A percentile compares a stretch with the other conserved stretches of the same genome.
Conservation (phyloP, 2,888 invertebrate species). For the Octodonta nipae region DNA sequence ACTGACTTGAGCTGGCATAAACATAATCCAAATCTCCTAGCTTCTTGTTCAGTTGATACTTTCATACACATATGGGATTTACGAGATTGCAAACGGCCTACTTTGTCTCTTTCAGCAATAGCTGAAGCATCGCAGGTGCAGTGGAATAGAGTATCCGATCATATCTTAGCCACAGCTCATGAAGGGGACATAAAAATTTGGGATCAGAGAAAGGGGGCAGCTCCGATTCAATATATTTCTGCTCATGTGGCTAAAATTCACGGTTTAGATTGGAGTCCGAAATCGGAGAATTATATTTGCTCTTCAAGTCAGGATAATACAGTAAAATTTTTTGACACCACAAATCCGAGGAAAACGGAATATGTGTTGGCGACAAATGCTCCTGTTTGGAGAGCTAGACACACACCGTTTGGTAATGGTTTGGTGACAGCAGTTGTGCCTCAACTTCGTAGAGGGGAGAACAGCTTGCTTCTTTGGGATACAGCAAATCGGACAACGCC, state of each 20-base stretch:
- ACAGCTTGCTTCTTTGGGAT: conserved; percentile 68
- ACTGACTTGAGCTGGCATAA: conserved; percentile 88
- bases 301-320: conserved; percentile 92
- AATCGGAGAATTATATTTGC: conserved; percentile 68
- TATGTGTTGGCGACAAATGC: conserved; percentile 71
- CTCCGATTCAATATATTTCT: conserved; percentile 83
- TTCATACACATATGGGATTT: conserved; percentile 91
- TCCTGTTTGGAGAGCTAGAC: conserved; percentile 77
- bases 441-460: conserved; percentile 77
- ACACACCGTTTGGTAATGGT: conserved; percentile 81
- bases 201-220: conserved; percentile 80
- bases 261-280: conserved; percentile 88
- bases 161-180: conserved; percentile 84
- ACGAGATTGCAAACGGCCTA: conserved; percentile 70
- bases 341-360: conserved; percentile 71
- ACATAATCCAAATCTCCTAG: conserved; percentile 58
- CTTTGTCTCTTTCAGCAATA: conserved; percentile 73
- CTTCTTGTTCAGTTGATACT: conserved; percentile 87
- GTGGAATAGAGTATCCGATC: conserved; percentile 75
- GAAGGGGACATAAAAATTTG: conserved; percentile 92
- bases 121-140: conserved; percentile 87
- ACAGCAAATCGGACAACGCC: conserved; percentile 56
- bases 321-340: conserved; percentile 87
- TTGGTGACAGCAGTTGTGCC: conserved; percentile 85
- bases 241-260: conserved; percentile 84